These are phyloP conservation scores for Polymixis flavicincta DNA, from an alignment of 2,888 invertebrate genomes.

Conservation along the genomic window DNA sequence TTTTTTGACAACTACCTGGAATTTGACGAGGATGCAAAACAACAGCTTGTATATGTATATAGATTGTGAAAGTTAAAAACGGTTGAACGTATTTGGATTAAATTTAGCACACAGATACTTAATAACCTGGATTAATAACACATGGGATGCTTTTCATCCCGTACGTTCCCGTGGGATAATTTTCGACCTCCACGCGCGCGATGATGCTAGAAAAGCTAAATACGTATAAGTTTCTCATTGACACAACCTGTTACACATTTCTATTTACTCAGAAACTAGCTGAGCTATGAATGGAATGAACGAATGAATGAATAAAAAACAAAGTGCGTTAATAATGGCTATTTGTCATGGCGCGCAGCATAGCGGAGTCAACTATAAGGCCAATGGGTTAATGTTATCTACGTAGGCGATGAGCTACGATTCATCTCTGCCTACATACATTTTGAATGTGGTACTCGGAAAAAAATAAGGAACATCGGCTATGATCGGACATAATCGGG, in stretches of 20 bases:
- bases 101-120: no score
- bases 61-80: no score
- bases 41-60: no score
- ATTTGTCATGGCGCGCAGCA: constrained; percentile 43
- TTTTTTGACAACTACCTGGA: no score
- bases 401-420: constrained; percentile 53
- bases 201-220: no score
- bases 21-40: no score
- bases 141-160: no score
- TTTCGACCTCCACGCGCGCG: no score
- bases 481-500: constrained; percentile 7
- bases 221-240: constrained; percentile 3
- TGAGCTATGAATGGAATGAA: constrained; percentile 26
- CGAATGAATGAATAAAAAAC: constrained; percentile 43
- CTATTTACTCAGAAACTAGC: constrained; percentile 4
- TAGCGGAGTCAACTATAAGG: constrained; percentile 54
- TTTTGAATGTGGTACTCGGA: constrained; percentile 4
- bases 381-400: constrained; percentile 53
- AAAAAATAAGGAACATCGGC: constrained; percentile 29
- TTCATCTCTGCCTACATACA: constrained; percentile 48
- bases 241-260: constrained; percentile 24
- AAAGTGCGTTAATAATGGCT: constrained; percentile 24
- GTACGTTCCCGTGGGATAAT: no score
- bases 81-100: no score
- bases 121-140: no score